A percentile compares a stretch with the other conserved stretches of the same genome.
Conservation (phyloP, 2,888 invertebrate genomes). For the Lepidochrysops patricia region DNA sequence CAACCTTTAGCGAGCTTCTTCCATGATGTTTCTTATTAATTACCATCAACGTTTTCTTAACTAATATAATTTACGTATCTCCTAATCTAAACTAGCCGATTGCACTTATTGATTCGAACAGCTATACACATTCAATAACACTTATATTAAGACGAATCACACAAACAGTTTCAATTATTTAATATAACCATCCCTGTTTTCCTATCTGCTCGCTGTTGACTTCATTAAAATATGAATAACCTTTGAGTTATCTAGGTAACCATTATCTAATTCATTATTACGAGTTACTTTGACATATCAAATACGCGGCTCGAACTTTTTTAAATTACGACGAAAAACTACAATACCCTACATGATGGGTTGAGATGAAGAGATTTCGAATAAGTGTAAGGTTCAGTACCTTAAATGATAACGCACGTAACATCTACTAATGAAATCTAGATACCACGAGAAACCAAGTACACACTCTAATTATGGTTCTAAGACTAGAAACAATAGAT, state of each 20-base stretch:
- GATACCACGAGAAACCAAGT: constrained; percentile 30
- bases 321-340: constrained; percentile 53
- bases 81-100: constrained; percentile 58
- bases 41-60: constrained; percentile 36
- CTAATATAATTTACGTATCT: constrained; percentile 38
- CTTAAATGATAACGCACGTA: constrained; percentile 37
- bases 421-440: constrained; percentile 36
- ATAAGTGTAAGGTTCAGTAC: constrained; percentile 35
- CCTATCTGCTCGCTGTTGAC: constrained; percentile 68
- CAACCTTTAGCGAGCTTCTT: constrained; percentile 69
- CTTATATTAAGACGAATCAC: constrained; percentile 69
- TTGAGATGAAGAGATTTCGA: constrained; percentile 51
- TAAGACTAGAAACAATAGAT: constrained; percentile 52
- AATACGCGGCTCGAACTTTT: constrained; percentile 73
- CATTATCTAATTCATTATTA: constrained; percentile 66
- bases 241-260: constrained; percentile 65
- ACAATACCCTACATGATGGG: constrained; percentile 66
- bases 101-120: constrained; percentile 48
- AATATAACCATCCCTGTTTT: constrained; percentile 72
- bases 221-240: constrained; percentile 56
- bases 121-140: constrained; percentile 69
- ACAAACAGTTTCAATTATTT: constrained; percentile 60
- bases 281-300: constrained; percentile 74
- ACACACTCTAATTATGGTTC: constrained; percentile 34
- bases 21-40: constrained; percentile 32